Evolutionary conservation across 2,797 vertebrate species (phyloP), one percentile per base, ranked within the genome.

Genomic region (Neosilurus mollespiculum): DNA sequence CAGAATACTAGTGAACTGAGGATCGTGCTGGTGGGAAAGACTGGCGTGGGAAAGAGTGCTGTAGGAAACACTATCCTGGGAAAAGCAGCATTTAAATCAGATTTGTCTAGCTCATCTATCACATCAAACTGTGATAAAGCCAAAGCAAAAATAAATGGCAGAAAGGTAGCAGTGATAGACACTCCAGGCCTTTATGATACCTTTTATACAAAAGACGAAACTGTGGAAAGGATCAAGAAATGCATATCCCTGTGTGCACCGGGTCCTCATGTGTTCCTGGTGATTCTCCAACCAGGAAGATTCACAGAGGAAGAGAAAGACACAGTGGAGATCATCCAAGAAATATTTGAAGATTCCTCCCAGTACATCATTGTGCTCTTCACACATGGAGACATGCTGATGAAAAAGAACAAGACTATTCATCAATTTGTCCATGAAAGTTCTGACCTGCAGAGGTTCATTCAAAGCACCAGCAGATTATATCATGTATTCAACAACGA

Each of bases 51-150:
- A 2, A 85, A 85, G 65, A 85, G 77, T 70, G 67, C 76, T 22
- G 53, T 66, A 76, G 70, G 82, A 51, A 84, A 86, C 43, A 66
- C 65, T 43, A 83, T 86, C 24, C 26, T 86, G 18, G 78, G 82
- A 12, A 24, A 78, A 49, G 11, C 51, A 10, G 22, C 61, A 37
- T 86, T 86, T 16, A 22, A 3, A 78, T 81, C 78, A 0, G 37
- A 0, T 0, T 22, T 81, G 51, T 72, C 58, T 3, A 61, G 22
- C 4, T 84, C 66, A 53, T 83, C 81, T 71, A 6, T 81, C 58
- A 86, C 43, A n/a, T 9, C 30, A 49, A n/a, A 81, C 4, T 86
- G 78, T 83, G 2, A 83, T 2, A 77, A 83, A 30, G 20, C 0
- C 51, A 75, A 59, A 65, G n/a, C 0, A 18, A 26, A 1, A 2